Evolutionary conservation across 2,888 invertebrate species (phyloP), one percentile per base, ranked within the genome.

Genomic region (Mimumesa dahlbomi): DNA sequence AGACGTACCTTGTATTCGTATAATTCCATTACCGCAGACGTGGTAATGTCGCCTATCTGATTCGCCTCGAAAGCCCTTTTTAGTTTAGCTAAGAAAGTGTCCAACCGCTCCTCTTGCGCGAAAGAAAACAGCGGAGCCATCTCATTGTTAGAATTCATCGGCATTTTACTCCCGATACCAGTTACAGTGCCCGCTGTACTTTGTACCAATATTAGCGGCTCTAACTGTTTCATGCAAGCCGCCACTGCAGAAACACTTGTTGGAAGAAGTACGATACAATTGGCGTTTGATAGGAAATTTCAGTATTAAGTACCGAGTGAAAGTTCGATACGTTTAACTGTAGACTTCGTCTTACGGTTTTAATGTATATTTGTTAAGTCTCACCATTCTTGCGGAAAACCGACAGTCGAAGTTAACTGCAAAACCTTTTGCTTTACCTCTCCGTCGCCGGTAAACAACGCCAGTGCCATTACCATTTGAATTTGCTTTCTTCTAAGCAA

Each of bases 21-120:
- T 68, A 94, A 83, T 85, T 94, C 94, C 92, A 94, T 94, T 2
- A 94, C 92, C 46, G 93, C 92, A 0, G 93, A 93, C 0, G 93
- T 93, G 0, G 93, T 91, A 54, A 93, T 90, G 77, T 93, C 92
- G 0, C 89, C 86, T 46, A 93, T 89, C 90, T 92, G 90, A 73
- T 92, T 91, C 3, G 90, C 87, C 0, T 90, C 82, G 7, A 91
- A 87, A 0, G 91, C 90, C 9, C 90, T 89, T 29, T 89, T 83
- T 0, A 93, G 87, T 43, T 87, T 89, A 0, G 85, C 84, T 0
- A 93, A 87, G 5, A 92, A 90, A 3, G 83, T 50, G 81, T 93
- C 92, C 0, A 93, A 86, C 1, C 91, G 91, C 16, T 87, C 89
- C 75, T 92, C 91, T 83, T 92, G 92, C 5, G 90, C 87, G 0